phyloP scores from a whole-genome alignment of 2,113 vertebrate species.

The Macrotis lagotis region DNA sequence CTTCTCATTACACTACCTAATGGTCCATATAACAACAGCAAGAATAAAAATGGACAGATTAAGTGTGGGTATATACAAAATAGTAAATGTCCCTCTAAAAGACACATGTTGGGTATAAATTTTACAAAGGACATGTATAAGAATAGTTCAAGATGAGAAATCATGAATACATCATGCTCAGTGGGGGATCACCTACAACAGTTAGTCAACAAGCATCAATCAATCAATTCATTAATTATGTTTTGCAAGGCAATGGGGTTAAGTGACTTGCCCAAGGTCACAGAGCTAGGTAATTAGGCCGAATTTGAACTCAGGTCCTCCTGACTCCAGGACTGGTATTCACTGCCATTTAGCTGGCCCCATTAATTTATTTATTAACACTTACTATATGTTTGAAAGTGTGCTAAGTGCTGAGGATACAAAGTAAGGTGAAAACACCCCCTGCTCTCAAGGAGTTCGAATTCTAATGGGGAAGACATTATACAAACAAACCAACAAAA shows the following conservation, averaged over 20 bases:
- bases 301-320: too few species aligned
- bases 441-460: not conserved
- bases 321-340: too few species aligned
- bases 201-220: not conserved
- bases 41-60: not conserved
- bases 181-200: not conserved
- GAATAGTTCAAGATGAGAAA: not conserved
- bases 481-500: not conserved
- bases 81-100: not conserved
- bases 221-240: too few species aligned
- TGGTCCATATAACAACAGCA: not conserved
- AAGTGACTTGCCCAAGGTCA: too few species aligned
- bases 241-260: too few species aligned
- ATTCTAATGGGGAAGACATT: not conserved
- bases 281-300: too few species aligned
- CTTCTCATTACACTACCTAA: not conserved
- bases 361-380: too few species aligned
- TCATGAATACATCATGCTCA: not conserved
- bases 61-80: not conserved
- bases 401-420: not conserved
- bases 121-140: not conserved
- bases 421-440: not conserved
- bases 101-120: not conserved
- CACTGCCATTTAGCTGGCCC: too few species aligned
- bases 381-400: not conserved